Conservation (phyloP, 2,888 invertebrate species). For the Pseudococcus jackbeardsleyi region DNA sequence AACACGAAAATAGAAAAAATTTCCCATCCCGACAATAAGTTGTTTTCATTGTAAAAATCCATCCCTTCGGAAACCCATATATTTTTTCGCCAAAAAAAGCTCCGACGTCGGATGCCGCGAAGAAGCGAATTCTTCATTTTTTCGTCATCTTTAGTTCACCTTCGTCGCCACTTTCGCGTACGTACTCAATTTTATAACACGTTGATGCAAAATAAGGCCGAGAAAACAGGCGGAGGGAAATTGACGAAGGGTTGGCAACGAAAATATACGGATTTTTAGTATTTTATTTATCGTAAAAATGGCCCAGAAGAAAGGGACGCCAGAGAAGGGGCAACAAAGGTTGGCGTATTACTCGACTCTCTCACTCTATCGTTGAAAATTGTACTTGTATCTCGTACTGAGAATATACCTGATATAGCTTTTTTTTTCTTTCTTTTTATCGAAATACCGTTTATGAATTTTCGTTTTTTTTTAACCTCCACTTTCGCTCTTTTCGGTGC, state of each 20-base stretch:
- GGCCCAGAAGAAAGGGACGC: not conserved
- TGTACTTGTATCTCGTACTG: not conserved
- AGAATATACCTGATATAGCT: not conserved
- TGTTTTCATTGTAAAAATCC: conserved; percentile 14
- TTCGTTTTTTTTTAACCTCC: not conserved
- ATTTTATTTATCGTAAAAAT: conserved; percentile 40
- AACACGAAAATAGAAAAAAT: not conserved
- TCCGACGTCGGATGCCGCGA: not conserved
- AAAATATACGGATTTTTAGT: conserved; percentile 9
- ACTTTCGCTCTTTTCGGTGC: not conserved
- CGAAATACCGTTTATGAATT: conserved; percentile 51
- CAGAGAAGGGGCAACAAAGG: not conserved
- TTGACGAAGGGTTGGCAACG: not conserved
- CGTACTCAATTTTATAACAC: not conserved
- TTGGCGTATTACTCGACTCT: not conserved
- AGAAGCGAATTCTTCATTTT: not conserved
- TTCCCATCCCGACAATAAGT: not conserved
- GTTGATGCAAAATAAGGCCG: not conserved
- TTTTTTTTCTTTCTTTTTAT: not conserved
- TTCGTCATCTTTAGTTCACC: not conserved
- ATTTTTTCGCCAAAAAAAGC: not conserved
- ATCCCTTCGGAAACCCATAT: not conserved
- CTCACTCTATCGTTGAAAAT: not conserved
- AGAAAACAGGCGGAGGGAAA: not conserved
- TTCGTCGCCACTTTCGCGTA: not conserved